A percentile compares a stretch with the other conserved stretches of the same genome.
phyloP scores from a whole-genome alignment of 2,888 invertebrate species.

The Cosmorhoe ocellata region DNA sequence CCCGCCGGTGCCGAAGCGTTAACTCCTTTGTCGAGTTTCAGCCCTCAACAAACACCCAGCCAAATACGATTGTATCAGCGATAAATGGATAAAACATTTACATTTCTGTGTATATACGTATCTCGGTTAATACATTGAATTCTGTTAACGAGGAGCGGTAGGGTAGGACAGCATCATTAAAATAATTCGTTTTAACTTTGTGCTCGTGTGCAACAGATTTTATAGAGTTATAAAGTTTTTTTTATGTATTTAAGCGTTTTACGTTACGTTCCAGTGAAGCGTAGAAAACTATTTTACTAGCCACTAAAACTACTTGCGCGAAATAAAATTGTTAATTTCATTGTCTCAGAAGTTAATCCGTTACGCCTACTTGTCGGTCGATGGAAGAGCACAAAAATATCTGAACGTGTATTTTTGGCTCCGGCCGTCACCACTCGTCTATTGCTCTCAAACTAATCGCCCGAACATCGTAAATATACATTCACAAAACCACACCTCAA shows the following conservation, averaged over 20 bases:
- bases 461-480: constrained; percentile 23
- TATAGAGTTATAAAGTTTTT: not conserved
- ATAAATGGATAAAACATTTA: constrained; percentile 30
- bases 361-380: constrained; percentile 67
- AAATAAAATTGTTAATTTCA: constrained; percentile 39
- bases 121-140: constrained; percentile 6
- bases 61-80: constrained; percentile 39
- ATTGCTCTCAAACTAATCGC: constrained; percentile 32
- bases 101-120: constrained; percentile 22
- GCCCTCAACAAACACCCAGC: constrained; percentile 44
- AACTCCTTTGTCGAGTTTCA: constrained; percentile 47
- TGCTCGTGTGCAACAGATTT: constrained; percentile 17
- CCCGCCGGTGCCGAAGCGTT: constrained; percentile 42
- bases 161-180: constrained; percentile 25
- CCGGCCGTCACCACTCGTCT: constrained; percentile 35
- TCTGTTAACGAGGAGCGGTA: constrained; percentile 11
- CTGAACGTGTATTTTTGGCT: constrained; percentile 57
- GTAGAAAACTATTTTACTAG: constrained; percentile 29
- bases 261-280: constrained; percentile 16
- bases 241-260: no score
- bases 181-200: constrained; percentile 25
- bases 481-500: constrained; percentile 22
- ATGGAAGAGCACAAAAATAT: constrained; percentile 63
- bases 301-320: constrained; percentile 37
- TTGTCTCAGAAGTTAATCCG: constrained; percentile 43